phyloP scores from a whole-genome alignment of 2,113 vertebrate genomes.

The Dipodomys spectabilis region DNA sequence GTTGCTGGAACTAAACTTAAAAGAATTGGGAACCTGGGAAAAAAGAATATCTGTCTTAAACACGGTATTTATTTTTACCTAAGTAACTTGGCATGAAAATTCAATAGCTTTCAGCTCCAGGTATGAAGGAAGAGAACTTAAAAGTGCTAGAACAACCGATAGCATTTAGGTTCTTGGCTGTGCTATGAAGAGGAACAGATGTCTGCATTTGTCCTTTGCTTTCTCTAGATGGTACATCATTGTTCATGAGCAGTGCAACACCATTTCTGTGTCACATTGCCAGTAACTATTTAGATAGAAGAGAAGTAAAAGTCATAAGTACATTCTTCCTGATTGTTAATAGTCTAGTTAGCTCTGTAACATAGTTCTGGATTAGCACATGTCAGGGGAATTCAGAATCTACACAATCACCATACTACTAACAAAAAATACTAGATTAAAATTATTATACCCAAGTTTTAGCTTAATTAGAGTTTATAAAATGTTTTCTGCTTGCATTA shows the following conservation, averaged over 20 bases:
- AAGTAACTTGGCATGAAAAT: constrained; percentile 39
- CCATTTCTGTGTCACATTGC: background rate
- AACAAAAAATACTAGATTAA: constrained; percentile 29
- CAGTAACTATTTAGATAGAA: constrained; percentile 7
- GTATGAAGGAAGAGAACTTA: background rate
- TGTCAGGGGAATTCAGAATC: background rate
- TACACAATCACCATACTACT: background rate
- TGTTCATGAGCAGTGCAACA: background rate
- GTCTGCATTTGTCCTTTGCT: background rate
- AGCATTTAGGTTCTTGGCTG: background rate
- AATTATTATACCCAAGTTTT: constrained; percentile 14
- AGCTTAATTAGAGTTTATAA: background rate
- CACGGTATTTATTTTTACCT: background rate
- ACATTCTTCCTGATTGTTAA: background rate
- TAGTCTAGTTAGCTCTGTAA: background rate
- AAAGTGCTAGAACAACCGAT: background rate
- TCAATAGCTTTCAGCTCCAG: background rate
- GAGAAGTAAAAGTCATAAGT: constrained; percentile 14
- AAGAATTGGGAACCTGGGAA: background rate
- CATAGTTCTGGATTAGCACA: constrained; percentile 24
- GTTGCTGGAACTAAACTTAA: background rate
- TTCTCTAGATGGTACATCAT: background rate
- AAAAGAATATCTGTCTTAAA: background rate
- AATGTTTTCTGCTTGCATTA: background rate
- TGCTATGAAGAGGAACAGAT: background rate